A percentile compares a stretch with the other conserved stretches of the same genome.
Evolutionary conservation across 2,113 vertebrate genomes (phyloP).

Genomic region (Hydropotes inermis): DNA sequence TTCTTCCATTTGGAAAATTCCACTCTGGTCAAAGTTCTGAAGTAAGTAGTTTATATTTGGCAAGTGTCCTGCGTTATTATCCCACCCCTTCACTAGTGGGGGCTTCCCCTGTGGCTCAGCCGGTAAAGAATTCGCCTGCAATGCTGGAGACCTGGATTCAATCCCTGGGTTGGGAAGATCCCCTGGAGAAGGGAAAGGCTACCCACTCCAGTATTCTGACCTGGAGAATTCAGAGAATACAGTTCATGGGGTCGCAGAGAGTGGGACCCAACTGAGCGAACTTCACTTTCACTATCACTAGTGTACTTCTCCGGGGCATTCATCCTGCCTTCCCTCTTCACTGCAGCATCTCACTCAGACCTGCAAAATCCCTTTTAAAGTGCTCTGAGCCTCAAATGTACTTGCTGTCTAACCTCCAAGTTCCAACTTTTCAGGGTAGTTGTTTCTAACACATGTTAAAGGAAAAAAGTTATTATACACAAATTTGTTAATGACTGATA

Average conservation of each 20-base stretch:
- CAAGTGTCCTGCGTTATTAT: not conserved
- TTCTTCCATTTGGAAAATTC: not conserved
- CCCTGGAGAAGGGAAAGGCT: not conserved
- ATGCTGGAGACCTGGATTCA: not conserved
- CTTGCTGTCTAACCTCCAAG: not conserved
- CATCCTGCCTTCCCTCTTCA: not conserved
- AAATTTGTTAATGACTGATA: not conserved
- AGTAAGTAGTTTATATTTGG: not conserved
- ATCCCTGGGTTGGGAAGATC: not conserved
- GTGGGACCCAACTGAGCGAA: not conserved
- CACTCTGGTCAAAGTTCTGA: not conserved
- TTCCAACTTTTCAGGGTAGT: not conserved
- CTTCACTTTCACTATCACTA: not conserved
- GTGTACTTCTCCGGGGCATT: not conserved
- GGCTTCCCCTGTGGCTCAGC: not conserved
- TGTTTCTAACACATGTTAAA: constrained; percentile 34
- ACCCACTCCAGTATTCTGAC: not conserved
- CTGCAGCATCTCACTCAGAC: not conserved
- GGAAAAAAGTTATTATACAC: not conserved
- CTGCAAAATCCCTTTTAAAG: not conserved
- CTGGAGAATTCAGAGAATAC: not conserved
- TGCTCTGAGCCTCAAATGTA: not conserved
- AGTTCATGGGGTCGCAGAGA: not conserved
- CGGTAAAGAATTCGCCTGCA: not conserved
- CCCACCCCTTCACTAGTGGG: not conserved